Conservation (phyloP, 2,888 invertebrate genomes). For the Parnassius apollo region DNA sequence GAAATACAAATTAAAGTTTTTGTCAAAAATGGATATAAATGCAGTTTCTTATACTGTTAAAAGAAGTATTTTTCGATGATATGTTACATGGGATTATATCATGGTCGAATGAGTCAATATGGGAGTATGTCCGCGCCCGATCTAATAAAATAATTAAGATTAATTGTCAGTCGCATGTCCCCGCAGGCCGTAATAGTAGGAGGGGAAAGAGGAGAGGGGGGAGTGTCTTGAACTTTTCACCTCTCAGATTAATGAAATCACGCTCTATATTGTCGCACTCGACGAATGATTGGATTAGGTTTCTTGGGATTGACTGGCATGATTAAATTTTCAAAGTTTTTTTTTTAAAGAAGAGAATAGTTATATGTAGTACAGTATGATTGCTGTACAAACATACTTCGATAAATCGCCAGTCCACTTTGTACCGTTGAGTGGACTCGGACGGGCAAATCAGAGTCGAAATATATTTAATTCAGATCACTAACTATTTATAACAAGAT, state of each 20-base stretch:
- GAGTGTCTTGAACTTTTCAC: slow-evolving; percentile 61
- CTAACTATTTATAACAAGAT: no score
- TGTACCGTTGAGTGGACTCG: no score
- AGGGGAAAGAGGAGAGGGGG: slow-evolving; percentile 39
- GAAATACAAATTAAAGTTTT: no score
- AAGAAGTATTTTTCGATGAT: not conserved
- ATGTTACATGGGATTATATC: slow-evolving; percentile 13
- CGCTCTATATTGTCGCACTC: slow-evolving; percentile 33
- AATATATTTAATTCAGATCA: no score
- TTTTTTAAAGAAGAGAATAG: no score
- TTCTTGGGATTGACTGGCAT: not conserved
- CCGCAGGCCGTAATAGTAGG: slow-evolving; percentile 29
- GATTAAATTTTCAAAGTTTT: not conserved
- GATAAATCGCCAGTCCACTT: no score
- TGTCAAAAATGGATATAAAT: no score
- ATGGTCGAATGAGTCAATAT: slow-evolving; percentile 39
- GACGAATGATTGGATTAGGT: slow-evolving; percentile 10
- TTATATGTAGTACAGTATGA: no score
- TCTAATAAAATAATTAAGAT: slow-evolving; percentile 57
- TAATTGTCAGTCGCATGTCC: slow-evolving; percentile 46
- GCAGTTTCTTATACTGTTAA: no score
- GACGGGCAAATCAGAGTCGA: no score
- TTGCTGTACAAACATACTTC: no score
- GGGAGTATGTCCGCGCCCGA: slow-evolving; percentile 37
- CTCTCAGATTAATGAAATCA: slow-evolving; percentile 61